These are phyloP conservation scores for Drosophila affinis DNA, from an alignment of 2,888 invertebrate genomes.

Conservation along the genomic window DNA sequence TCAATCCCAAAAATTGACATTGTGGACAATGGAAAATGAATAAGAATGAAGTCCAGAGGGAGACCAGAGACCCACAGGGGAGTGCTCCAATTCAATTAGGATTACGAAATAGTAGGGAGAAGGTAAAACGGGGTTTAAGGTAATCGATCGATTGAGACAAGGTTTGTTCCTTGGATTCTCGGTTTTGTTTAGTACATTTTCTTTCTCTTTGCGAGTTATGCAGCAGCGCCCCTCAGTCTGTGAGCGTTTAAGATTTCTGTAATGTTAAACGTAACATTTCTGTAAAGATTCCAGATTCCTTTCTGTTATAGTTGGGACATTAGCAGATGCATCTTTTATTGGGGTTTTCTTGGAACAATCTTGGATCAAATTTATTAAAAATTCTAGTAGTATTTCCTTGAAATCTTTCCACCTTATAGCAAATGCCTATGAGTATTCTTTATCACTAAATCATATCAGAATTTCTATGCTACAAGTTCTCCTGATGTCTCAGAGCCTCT, in stretches of 20 bases:
- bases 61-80: background rate
- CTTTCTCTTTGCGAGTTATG: too few relatives aligned
- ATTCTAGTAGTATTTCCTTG: background rate
- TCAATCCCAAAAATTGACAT: conserved; percentile 40
- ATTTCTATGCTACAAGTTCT: background rate
- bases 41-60: background rate
- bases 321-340: too few relatives aligned
- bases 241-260: too few relatives aligned
- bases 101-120: background rate
- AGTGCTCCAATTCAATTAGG: conserved; percentile 8
- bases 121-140: background rate
- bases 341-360: too few relatives aligned
- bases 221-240: too few relatives aligned
- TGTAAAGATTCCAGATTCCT: too few relatives aligned
- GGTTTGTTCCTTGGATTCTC: background rate
- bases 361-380: too few relatives aligned
- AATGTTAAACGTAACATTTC: too few relatives aligned
- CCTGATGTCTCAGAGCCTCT: background rate
- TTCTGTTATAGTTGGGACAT: too few relatives aligned
- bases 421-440: background rate
- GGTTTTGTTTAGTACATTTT: background rate
- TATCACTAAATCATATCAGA: background rate
- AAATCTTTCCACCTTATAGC: background rate
- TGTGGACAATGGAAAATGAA: conserved; percentile 9
- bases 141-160: background rate